These are phyloP conservation scores for Geotrupes spiniger DNA, from an alignment of 2,888 invertebrate species.

Conservation along the genomic window DNA sequence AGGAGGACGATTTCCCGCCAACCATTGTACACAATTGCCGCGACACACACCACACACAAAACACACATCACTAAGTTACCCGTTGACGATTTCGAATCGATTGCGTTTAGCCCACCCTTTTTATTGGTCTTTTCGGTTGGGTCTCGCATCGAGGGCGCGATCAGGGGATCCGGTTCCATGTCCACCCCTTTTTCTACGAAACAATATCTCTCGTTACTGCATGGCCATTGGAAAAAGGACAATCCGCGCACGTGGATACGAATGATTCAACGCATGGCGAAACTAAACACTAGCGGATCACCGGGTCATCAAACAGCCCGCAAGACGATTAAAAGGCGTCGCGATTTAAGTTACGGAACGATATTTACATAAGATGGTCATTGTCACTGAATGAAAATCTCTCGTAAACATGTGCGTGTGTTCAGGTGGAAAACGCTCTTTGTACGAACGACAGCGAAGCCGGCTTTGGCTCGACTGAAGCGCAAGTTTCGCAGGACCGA, in stretches of 20 bases:
- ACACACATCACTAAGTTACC: conserved; percentile 58
- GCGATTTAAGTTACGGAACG: neutral
- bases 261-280: too few relatives aligned
- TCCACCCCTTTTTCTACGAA: conserved; percentile 32
- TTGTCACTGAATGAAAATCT: conserved; percentile 1
- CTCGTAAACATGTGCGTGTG: conserved; percentile 4
- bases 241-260: conserved; percentile 21
- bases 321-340: neutral
- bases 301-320: too few relatives aligned
- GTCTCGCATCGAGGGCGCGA: conserved; percentile 29
- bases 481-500: conserved; percentile 33
- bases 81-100: conserved; percentile 7
- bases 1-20: conserved; percentile 58
- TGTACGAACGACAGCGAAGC: conserved; percentile 46
- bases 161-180: conserved; percentile 44
- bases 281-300: too few relatives aligned
- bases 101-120: conserved; percentile 9
- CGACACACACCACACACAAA: conserved; percentile 61
- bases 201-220: conserved; percentile 39
- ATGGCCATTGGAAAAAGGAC: conserved; percentile 25
- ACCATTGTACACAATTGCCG: conserved; percentile 60
- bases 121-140: conserved; percentile 33
- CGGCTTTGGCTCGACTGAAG: conserved; percentile 40
- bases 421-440: neutral
- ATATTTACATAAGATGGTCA: neutral